Evolutionary conservation across 23 tunicate genomes (phyloP).

Genomic region (Ascidia mentula): DNA sequence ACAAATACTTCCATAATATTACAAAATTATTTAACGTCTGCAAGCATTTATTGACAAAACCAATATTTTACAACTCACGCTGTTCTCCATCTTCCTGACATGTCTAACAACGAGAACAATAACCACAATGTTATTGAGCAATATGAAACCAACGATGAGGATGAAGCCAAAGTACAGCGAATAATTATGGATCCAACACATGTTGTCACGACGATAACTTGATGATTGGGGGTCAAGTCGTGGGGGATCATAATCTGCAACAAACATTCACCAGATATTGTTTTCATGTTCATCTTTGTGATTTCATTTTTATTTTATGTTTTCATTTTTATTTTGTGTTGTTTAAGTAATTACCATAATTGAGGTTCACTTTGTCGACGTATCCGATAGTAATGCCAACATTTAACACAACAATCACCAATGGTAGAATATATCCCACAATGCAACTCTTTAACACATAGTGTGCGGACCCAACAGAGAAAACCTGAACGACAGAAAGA

Average conservation of each 20-base stretch:
- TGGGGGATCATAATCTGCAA: neutral
- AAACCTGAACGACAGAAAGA: neutral
- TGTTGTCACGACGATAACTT: neutral
- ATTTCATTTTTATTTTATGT: neutral
- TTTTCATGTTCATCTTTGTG: neutral
- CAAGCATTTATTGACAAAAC: neutral
- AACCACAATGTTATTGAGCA: neutral
- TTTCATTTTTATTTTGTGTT: too few relatives aligned
- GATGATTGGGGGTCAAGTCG: neutral
- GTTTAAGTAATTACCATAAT: neutral
- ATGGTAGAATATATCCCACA: neutral
- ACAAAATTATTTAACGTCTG: neutral
- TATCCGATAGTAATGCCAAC: neutral
- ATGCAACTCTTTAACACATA: neutral
- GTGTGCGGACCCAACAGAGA: neutral
- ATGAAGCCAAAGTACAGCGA: neutral
- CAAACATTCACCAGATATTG: neutral
- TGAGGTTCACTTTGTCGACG: constrained; percentile 2
- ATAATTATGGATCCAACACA: neutral
- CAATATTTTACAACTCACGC: neutral
- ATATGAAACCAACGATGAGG: neutral
- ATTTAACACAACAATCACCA: neutral
- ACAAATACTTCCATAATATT: neutral
- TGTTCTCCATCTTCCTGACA: neutral
- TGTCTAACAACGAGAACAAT: neutral